Base-by-base conservation (phyloP, 2,888 invertebrate species). In the Ellobium chinense region DNA sequence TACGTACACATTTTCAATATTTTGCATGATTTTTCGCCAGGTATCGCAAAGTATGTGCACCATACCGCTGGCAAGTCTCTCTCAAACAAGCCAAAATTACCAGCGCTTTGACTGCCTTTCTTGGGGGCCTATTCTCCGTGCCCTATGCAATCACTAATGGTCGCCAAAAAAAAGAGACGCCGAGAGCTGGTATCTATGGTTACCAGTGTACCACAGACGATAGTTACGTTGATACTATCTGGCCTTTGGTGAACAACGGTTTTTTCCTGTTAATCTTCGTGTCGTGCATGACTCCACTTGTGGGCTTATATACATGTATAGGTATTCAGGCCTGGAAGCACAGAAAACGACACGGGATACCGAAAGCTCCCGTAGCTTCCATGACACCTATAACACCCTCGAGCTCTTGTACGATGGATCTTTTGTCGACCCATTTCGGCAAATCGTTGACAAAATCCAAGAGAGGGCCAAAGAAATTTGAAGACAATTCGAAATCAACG, bases 111-210 rank as follows among this genome's bases (percentile, higher is more conserved):
- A 5, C 66, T 14, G 63, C 78, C 1, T 2, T 63, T 21, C 36
- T 56, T 14, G 31, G 56, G 7, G 4, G 65, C 2, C 5, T 58
- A 31, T 69, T 69, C 36, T 78, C 78, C 0, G n/a, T 78, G 2
- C 78, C 78, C 3, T 78, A 70, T 63, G 70, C 31, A 4, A 37
- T 79, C 56, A 72, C 73, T 29, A 79, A 79, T n/a, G 79, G 73
- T 18, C 46, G 65, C 1, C 72, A 72, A 27, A 72, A 72, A 0
- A 70, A 65, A 12, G 21, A 0, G 2, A 77, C 68, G 5, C 76
- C 65, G 24, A 34, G 56, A 56, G 21, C 54, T 18, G 73, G 65
- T 0, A 73, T 73, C 31, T 0, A 9, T 18, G 79, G 79, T 12
- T 72, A 65, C 34, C 73, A 79, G 18, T 79, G 79, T n/a, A 65